phyloP scores from a whole-genome alignment of 2,888 invertebrate species.

The Tanytarsus gracilentus region DNA sequence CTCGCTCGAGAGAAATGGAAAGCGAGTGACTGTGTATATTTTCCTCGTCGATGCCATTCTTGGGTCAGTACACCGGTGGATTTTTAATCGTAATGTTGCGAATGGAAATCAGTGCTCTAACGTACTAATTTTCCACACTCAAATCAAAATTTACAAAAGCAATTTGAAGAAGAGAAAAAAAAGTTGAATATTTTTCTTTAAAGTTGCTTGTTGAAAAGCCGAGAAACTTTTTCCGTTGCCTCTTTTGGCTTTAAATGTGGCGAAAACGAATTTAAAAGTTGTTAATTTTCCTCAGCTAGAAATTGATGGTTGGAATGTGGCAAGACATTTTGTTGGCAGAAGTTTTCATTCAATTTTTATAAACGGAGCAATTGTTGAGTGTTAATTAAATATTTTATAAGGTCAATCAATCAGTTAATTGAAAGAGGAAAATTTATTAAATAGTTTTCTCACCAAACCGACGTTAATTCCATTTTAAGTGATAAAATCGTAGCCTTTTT shows the following conservation, averaged over 20 bases:
- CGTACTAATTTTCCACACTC: too few species aligned
- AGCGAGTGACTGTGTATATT: neutral
- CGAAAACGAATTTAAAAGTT: too few species aligned
- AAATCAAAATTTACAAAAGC: neutral
- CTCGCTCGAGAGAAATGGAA: too few species aligned
- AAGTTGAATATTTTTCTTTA: neutral
- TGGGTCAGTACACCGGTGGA: constrained; percentile 28
- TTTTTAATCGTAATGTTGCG: constrained; percentile 24
- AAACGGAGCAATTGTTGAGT: constrained; percentile 19
- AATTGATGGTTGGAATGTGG: too few species aligned
- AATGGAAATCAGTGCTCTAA: constrained; percentile 14
- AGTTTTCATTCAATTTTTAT: neutral
- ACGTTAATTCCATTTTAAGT: constrained; percentile 26
- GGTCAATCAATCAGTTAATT: neutral
- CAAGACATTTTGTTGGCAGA: neutral
- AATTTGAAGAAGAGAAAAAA: neutral
- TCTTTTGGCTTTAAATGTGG: too few species aligned
- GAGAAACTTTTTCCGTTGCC: too few species aligned
- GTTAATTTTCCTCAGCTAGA: too few species aligned
- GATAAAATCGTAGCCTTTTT: constrained; percentile 25
- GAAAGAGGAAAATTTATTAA: neutral
- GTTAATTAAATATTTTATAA: constrained; percentile 26
- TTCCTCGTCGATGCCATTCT: neutral
- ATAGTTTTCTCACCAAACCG: neutral
- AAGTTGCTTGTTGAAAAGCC: neutral